phyloP scores from a whole-genome alignment of 37 sponge, comb jelly and placozoan species.

The Geodia barretti region DNA sequence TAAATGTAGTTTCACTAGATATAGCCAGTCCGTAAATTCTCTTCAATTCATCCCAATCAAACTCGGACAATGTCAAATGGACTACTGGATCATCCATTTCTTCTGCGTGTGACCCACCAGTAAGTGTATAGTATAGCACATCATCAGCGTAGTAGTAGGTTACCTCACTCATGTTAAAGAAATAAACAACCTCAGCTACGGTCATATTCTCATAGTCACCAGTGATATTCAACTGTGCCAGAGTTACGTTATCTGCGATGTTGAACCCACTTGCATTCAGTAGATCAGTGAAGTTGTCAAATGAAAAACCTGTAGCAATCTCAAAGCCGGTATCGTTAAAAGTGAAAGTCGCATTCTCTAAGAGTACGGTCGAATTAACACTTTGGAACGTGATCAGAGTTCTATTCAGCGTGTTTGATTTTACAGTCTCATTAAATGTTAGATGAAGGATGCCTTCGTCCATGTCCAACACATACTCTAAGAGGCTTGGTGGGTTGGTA shows the following conservation, averaged over 20 bases:
- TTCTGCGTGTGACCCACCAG: constrained; percentile 68
- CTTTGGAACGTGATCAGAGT: constrained; percentile 79
- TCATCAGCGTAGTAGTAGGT: constrained; percentile 15
- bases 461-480: constrained; percentile 75
- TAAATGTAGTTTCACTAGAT: constrained; percentile 65
- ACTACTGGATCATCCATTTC: constrained; percentile 56
- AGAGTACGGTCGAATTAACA: constrained; percentile 46
- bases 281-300: neutral
- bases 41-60: constrained; percentile 83
- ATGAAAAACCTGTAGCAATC: neutral
- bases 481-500: constrained; percentile 67
- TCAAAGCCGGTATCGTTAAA: neutral
- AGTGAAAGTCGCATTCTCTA: neutral
- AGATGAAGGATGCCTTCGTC: constrained; percentile 67
- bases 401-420: constrained; percentile 66
- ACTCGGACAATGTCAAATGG: constrained; percentile 68
- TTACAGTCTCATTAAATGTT: constrained; percentile 88
- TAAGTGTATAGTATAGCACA: constrained; percentile 68
- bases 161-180: neutral
- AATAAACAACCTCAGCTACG: neutral
- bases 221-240: neutral
- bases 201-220: neutral
- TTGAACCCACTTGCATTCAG: neutral
- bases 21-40: constrained; percentile 76
- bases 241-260: neutral